Conservation (phyloP, 1,140 invertebrate species). For the Diuraphis noxia region DNA sequence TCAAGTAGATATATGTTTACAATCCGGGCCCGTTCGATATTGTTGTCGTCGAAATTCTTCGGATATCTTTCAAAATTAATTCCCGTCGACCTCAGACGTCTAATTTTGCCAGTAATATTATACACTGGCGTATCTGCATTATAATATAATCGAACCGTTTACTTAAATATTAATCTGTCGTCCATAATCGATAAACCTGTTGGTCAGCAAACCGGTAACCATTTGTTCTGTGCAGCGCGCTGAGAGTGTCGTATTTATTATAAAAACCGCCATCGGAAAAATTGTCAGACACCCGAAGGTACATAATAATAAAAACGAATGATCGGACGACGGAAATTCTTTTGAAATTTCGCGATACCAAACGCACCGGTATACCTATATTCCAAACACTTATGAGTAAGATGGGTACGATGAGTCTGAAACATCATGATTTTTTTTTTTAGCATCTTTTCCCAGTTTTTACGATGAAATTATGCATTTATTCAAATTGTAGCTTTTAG, state of each 20-base stretch:
- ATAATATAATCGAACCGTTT: background rate
- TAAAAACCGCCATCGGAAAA: background rate
- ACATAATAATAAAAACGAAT: background rate
- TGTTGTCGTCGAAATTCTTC: background rate
- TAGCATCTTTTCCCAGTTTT: background rate
- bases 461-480: background rate
- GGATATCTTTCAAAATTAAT: background rate
- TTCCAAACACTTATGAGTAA: no score
- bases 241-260: background rate
- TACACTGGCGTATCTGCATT: background rate
- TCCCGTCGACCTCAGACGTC: background rate
- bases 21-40: background rate
- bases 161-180: slow-evolving; percentile 11
- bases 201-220: background rate
- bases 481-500: background rate
- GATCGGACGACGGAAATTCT: background rate
- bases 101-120: background rate
- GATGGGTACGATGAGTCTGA: no score
- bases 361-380: background rate
- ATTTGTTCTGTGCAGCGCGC: background rate
- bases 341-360: background rate
- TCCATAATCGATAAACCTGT: slow-evolving; percentile 20
- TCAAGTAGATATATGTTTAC: background rate
- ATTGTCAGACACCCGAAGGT: background rate
- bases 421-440: background rate